Base-by-base conservation (phyloP, 37 sponge, comb jelly and placozoan genomes). In the Spongilla lacustris region DNA sequence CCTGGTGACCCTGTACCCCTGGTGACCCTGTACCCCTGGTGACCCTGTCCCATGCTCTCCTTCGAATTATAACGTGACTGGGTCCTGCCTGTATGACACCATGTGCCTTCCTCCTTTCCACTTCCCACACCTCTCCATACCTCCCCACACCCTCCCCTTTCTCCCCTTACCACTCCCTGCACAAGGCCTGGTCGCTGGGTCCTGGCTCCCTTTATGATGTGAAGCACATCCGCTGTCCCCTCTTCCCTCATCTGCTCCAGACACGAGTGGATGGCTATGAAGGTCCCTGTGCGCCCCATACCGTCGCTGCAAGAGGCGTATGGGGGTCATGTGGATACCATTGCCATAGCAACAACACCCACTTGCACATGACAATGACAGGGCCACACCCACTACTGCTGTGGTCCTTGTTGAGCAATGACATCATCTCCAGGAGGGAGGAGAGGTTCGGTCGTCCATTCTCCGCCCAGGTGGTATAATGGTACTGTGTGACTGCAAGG, bases 291-390 rank as follows among this genome's bases (percentile, higher is more conserved):
- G 6, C 95, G 89, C 36, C 97, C 97, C 88, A 86, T 80, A 4
- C 97, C 97, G 66, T 87, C 91, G 84, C 95, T 94, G 50, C 6
- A 8, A 8, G 46, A 8, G 46, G 46, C 8, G 46, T 46, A 46
- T n/a, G n/a, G 41, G 41, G 6, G 58, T 58, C 58, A 17, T 58
- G 46, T 58, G 1, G 11, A 10, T 14, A 66, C 4, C 24, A 31
- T 32, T 33, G 2, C 6, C 36, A 32, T 41, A 9, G 36, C 12
- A 69, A 31, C 48, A 41, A n/a, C 4, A 69, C 79, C 71, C 73
- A 96, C 96, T 91, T 94, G 97, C 97, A 96, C 84, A 92, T 94
- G 19, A 90, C 89, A 6, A 96, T 82, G 5, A 94, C 80, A 10
- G 93, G 91, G 46, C 77, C 82, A 77, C 89, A 77, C 36, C 97